phyloP scores from a whole-genome alignment of 2,888 invertebrate genomes.

The Xestia sexstrigata region DNA sequence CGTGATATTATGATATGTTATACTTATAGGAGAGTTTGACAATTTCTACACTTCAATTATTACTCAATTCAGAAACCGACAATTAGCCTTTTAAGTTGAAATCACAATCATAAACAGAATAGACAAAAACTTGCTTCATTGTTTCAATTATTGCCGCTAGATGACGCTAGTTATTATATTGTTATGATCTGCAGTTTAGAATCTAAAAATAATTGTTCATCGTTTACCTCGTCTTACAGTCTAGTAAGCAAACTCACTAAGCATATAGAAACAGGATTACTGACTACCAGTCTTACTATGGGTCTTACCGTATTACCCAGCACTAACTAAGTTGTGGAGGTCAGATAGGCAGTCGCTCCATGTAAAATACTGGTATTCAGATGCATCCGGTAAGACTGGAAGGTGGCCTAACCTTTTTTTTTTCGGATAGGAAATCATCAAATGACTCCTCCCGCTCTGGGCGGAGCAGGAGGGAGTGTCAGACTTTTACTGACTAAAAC shows the following conservation, averaged over 20 bases:
- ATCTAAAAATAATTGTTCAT: not conserved
- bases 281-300: too few relatives aligned
- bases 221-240: not conserved
- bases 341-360: too few relatives aligned
- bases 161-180: slow-evolving; percentile 50
- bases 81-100: not conserved
- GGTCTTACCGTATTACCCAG: too few relatives aligned
- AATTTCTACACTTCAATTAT: not conserved
- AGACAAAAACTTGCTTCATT: not conserved
- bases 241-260: not conserved
- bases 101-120: not conserved
- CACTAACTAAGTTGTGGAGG: too few relatives aligned
- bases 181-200: not conserved
- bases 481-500: too few relatives aligned
- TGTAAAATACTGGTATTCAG: too few relatives aligned
- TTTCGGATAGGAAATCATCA: too few relatives aligned
- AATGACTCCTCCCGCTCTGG: too few relatives aligned
- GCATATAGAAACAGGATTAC: not conserved
- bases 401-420: too few relatives aligned
- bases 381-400: too few relatives aligned
- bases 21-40: not conserved
- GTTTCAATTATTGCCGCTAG: slow-evolving; percentile 50
- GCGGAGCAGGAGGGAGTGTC: too few relatives aligned
- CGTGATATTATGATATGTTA: not conserved
- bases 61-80: not conserved